phyloP scores from a whole-genome alignment of 2,113 vertebrate genomes.

The Tringa solitaria region DNA sequence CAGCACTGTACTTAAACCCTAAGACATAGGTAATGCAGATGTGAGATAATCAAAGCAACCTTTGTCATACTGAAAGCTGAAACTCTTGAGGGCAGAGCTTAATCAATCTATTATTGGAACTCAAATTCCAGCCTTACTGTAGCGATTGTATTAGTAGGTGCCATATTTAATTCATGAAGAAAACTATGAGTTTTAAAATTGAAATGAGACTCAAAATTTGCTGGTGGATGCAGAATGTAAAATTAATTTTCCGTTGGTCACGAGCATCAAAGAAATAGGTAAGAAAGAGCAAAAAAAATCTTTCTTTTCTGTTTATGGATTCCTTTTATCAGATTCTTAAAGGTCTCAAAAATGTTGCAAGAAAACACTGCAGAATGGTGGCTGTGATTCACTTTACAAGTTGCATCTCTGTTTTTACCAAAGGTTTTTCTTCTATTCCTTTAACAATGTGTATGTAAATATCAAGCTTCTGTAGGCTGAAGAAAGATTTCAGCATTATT shows the following conservation, averaged over 20 bases:
- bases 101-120: slow-evolving; percentile 50
- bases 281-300: background rate
- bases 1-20: background rate
- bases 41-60: slow-evolving; percentile 48
- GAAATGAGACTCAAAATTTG: slow-evolving; percentile 15
- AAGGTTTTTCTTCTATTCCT: background rate
- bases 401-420: background rate
- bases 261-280: background rate
- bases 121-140: slow-evolving; percentile 21
- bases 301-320: background rate
- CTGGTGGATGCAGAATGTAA: slow-evolving; percentile 17
- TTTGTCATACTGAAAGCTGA: slow-evolving; percentile 45
- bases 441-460: background rate
- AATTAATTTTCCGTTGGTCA: background rate
- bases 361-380: background rate
- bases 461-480: background rate
- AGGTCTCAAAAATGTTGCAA: background rate
- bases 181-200: background rate
- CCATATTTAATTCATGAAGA: slow-evolving; percentile 60
- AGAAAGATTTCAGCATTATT: background rate
- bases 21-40: slow-evolving; percentile 13
- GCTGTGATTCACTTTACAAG: background rate
- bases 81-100: slow-evolving; percentile 42
- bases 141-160: background rate
- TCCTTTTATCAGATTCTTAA: background rate